phyloP scores from a whole-genome alignment of 2,113 vertebrate species.

The Lycaon pictus region DNA sequence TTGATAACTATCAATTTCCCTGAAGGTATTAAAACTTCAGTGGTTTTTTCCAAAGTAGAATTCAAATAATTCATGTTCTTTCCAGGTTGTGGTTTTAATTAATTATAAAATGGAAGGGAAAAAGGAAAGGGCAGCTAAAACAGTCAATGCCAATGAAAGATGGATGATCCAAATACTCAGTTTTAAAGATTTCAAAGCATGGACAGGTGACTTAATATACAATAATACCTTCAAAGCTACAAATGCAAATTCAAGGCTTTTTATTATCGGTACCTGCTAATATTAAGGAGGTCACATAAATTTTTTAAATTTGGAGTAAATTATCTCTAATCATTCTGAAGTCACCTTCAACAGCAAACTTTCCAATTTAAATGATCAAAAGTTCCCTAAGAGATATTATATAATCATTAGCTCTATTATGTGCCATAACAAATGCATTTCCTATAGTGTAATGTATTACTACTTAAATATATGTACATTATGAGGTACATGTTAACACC shows the following conservation, averaged over 20 bases:
- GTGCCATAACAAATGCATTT: not conserved
- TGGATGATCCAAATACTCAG: not conserved
- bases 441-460: not conserved
- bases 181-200: slow-evolving; percentile 50
- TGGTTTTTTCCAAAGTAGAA: slow-evolving; percentile 31
- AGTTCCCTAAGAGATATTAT: not conserved
- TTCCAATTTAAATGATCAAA: not conserved
- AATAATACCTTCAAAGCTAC: slow-evolving; percentile 32
- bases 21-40: slow-evolving; percentile 47
- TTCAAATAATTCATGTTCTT: slow-evolving; percentile 56
- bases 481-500: not conserved
- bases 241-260: slow-evolving; percentile 22
- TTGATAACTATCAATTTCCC: slow-evolving; percentile 59
- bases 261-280: not conserved
- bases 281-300: not conserved
- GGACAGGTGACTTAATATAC: not conserved
- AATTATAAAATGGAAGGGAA: slow-evolving; percentile 41
- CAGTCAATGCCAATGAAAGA: slow-evolving; percentile 35
- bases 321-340: slow-evolving; percentile 42
- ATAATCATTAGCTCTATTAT: not conserved
- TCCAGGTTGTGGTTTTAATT: slow-evolving; percentile 58
- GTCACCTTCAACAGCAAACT: not conserved
- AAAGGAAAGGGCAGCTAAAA: slow-evolving; percentile 39
- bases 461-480: not conserved
- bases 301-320: not conserved